Percentiles rank a stretch among this genome's conserved stretches.
Conservation (phyloP, 2,888 invertebrate genomes). For the Clanis bilineata region DNA sequence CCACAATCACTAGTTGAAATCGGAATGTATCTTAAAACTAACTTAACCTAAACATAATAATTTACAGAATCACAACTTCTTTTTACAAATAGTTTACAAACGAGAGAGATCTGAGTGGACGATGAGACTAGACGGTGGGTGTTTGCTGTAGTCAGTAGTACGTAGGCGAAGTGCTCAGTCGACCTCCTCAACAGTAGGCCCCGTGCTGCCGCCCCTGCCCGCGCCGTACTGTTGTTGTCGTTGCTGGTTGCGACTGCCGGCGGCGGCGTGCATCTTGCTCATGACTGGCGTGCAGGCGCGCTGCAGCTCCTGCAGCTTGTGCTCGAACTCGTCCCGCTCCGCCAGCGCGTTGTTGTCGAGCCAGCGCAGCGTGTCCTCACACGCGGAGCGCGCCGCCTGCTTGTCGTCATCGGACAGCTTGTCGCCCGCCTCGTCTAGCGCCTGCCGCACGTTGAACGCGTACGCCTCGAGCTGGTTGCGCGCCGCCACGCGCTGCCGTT, state of each 20-base stretch:
- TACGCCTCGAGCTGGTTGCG: conserved; percentile 89
- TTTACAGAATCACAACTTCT: neutral
- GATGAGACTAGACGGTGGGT: neutral
- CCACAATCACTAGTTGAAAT: neutral
- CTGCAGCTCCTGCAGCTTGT: conserved; percentile 83
- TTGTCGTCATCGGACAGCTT: conserved; percentile 85
- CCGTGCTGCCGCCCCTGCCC: conserved; percentile 32
- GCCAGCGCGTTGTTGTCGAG: conserved; percentile 86
- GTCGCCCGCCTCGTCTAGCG: conserved; percentile 83
- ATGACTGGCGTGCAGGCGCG: conserved; percentile 80
- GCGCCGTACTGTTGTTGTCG: conserved; percentile 30
- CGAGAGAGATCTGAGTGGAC: neutral
- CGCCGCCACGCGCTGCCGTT: conserved; percentile 84
- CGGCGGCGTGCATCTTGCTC: conserved; percentile 82
- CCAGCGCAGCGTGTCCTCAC: conserved; percentile 86
- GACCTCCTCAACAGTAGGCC: conserved; percentile 63
- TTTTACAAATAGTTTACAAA: neutral
- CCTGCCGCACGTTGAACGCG: conserved; percentile 86
- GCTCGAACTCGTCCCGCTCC: conserved; percentile 85
- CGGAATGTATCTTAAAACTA: neutral
- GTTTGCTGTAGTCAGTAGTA: neutral
- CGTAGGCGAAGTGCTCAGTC: conserved; percentile 28
- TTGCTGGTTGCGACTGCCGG: conserved; percentile 37
- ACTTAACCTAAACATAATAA: neutral
- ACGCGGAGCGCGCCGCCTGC: conserved; percentile 73